Conservation (phyloP, 1,140 invertebrate species). For the Eubasilissa regina region DNA sequence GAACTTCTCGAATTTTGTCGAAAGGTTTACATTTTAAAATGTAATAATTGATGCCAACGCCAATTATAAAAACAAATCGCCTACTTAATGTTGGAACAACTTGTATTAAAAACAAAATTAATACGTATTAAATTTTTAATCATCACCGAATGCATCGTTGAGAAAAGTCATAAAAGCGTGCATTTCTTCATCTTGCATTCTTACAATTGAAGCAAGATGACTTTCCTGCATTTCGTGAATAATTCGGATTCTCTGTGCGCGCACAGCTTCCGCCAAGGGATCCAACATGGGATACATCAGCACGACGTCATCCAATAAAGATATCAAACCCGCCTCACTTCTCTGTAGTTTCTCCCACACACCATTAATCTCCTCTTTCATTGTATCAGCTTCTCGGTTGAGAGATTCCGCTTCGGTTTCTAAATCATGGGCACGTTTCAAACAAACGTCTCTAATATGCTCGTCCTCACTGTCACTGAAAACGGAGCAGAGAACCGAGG, state of each 20-base stretch:
- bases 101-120: not conserved
- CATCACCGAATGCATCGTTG: not conserved
- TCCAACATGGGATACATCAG: not conserved
- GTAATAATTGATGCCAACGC: no score
- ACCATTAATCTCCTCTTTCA: not conserved
- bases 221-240: not conserved
- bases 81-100: no score
- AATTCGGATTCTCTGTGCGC: not conserved
- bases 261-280: not conserved
- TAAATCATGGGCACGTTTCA: not conserved
- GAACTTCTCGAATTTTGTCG: no score
- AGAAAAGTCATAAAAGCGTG: not conserved
- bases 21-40: no score
- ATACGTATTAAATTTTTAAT: not conserved
- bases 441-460: not conserved
- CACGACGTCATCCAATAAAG: not conserved
- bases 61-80: no score
- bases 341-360: not conserved
- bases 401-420: not conserved
- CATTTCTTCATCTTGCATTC: slow-evolving; percentile 7
- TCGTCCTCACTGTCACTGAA: not conserved
- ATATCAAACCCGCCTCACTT: not conserved
- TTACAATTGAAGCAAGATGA: not conserved
- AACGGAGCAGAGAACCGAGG: not conserved
- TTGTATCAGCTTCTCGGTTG: not conserved